phyloP scores from a whole-genome alignment of 2,888 invertebrate species.

The Seira sanloemensis region DNA sequence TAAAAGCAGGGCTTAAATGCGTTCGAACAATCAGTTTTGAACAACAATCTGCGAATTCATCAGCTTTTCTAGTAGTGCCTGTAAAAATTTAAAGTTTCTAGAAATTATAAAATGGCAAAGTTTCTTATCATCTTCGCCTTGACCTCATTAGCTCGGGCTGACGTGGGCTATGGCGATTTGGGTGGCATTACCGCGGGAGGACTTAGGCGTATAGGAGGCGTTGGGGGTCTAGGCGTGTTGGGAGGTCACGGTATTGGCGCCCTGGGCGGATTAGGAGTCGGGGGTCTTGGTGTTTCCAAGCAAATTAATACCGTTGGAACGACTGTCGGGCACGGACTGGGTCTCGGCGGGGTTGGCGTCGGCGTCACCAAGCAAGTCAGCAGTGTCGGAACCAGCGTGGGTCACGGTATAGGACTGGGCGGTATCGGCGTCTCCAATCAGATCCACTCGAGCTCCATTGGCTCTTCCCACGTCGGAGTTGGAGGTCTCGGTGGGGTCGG shows the following conservation, averaged over 20 bases:
- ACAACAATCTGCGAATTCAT: too few relatives aligned
- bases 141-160: conserved; percentile 22
- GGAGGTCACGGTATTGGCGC: conserved; percentile 1
- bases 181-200: not conserved
- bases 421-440: conserved; percentile 24
- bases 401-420: not conserved
- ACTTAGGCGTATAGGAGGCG: not conserved
- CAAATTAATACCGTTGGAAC: not conserved
- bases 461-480: not conserved
- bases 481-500: not conserved
- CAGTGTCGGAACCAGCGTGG: not conserved
- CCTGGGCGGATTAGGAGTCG: not conserved
- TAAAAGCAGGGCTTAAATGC: too few relatives aligned
- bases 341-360: not conserved
- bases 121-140: conserved; percentile 42
- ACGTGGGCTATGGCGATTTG: not conserved
- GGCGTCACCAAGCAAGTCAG: conserved; percentile 42
- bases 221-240: not conserved
- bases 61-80: too few relatives aligned
- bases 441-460: not conserved
- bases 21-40: too few relatives aligned
- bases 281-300: conserved; percentile 25
- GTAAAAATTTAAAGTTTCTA: too few relatives aligned
- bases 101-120: conserved; percentile 45
- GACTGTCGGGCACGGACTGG: not conserved